A percentile compares a stretch with the other conserved stretches of the same genome.
Conservation (phyloP, 1,140 invertebrate genomes). For the Anagrus nilaparvatae region DNA sequence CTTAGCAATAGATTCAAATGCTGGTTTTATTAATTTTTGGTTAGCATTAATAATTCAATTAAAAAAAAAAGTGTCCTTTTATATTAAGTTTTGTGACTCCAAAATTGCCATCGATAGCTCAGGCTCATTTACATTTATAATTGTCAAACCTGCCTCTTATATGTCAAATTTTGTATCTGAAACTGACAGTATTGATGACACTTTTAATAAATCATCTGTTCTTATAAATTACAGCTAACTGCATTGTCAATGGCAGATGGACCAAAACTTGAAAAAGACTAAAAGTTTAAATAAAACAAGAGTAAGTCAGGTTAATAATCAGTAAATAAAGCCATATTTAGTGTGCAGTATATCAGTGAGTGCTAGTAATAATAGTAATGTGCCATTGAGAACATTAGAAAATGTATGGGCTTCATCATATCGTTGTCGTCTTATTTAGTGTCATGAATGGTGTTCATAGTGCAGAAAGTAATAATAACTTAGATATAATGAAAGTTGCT, state of each 20-base stretch:
- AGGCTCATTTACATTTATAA: too few species aligned
- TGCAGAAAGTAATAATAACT: conserved; percentile 30
- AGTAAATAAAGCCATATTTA: conserved; percentile 37
- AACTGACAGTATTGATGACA: too few species aligned
- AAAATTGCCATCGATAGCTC: too few species aligned
- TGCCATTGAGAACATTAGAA: conserved; percentile 36
- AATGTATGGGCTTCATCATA: conserved; percentile 38
- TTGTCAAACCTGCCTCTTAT: too few species aligned
- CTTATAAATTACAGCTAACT: too few species aligned
- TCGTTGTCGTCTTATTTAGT: conserved; percentile 44
- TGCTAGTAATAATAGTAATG: background rate
- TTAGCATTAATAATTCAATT: too few species aligned
- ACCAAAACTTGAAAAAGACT: too few species aligned
- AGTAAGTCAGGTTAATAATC: too few species aligned
- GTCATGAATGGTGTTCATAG: conserved; percentile 54
- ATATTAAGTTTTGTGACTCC: conserved; percentile 29
- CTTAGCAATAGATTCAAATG: conserved; percentile 47
- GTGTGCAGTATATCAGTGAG: conserved; percentile 39
- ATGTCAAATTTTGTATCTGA: too few species aligned
- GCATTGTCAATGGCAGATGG: conserved; percentile 43
- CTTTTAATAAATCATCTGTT: too few species aligned
- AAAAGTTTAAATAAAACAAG: too few species aligned
- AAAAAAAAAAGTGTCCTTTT: conserved; percentile 38
- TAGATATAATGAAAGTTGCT: conserved; percentile 27
- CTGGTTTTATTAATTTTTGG: conserved; percentile 57